phyloP scores from a whole-genome alignment of 2,888 invertebrate species.

The Ctenicera cuprea region DNA sequence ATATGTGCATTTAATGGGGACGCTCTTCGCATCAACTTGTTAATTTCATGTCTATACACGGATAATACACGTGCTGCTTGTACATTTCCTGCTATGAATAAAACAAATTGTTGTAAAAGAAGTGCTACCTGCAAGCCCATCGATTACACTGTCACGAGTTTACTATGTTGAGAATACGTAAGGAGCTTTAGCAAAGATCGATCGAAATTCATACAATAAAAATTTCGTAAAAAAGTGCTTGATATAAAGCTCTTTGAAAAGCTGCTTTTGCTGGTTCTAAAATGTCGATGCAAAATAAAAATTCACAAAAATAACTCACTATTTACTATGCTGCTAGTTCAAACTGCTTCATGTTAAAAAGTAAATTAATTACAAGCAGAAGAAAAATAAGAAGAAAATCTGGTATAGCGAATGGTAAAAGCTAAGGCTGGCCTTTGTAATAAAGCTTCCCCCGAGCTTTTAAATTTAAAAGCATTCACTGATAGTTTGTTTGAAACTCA shows the following conservation, averaged over 20 bases:
- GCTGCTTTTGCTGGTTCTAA: background rate
- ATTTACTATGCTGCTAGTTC: no score
- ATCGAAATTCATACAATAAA: background rate
- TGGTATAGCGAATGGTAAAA: no score
- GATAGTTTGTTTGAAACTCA: no score
- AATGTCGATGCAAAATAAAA: no score
- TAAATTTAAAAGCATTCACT: no score
- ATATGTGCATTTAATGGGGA: conserved; percentile 19
- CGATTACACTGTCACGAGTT: conserved; percentile 25
- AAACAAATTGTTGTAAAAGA: conserved; percentile 31
- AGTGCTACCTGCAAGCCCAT: conserved; percentile 21
- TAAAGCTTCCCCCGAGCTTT: no score
- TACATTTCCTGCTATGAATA: conserved; percentile 26
- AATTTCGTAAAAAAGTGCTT: background rate
- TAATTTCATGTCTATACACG: conserved; percentile 29
- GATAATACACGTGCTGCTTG: conserved; percentile 25
- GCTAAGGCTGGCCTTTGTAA: no score
- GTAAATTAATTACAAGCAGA: no score
- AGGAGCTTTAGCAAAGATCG: conserved; percentile 7
- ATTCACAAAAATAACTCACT: no score
- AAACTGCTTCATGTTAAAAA: no score
- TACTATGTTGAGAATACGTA: conserved; percentile 14
- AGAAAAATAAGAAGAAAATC: no score
- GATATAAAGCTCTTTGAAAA: background rate
- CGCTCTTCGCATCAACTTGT: conserved; percentile 16